Evolutionary conservation across 64 coral and sea anemone species (phyloP).

Genomic region (Montipora foliosa): DNA sequence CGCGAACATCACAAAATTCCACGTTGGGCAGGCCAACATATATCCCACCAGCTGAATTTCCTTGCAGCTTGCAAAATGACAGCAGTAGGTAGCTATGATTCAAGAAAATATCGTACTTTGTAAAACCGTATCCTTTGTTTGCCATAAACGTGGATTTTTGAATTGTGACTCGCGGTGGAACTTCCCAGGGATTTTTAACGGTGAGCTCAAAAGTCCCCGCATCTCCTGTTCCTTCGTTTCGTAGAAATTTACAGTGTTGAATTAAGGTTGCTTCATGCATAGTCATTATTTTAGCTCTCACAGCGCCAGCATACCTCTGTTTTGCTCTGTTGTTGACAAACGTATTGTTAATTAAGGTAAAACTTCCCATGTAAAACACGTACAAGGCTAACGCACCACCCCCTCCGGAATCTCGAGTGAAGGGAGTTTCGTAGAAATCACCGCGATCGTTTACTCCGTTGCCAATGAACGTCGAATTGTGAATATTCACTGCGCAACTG

Average conservation of each 20-base stretch:
- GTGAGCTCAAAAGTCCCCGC: neutral
- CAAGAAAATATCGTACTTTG: neutral
- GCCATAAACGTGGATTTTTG: neutral
- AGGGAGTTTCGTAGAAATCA: neutral
- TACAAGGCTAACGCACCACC: neutral
- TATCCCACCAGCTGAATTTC: constrained; percentile 4
- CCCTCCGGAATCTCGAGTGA: neutral
- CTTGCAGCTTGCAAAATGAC: neutral
- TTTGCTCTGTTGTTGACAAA: neutral
- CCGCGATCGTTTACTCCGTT: neutral
- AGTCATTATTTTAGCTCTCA: neutral
- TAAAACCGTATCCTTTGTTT: neutral
- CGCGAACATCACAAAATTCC: neutral
- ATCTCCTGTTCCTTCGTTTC: neutral
- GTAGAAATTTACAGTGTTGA: neutral
- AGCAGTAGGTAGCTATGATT: neutral
- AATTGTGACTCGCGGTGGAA: neutral
- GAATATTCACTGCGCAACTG: neutral
- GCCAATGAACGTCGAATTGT: neutral
- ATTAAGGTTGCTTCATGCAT: neutral
- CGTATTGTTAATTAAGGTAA: neutral
- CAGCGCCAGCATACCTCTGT: neutral
- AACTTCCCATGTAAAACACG: neutral
- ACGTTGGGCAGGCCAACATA: neutral
- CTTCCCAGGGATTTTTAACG: neutral